A percentile compares a stretch with the other conserved stretches of the same genome.
These are phyloP conservation scores for Coturnix japonica DNA, from an alignment of 2,113 vertebrate genomes.

Conservation along the genomic window DNA sequence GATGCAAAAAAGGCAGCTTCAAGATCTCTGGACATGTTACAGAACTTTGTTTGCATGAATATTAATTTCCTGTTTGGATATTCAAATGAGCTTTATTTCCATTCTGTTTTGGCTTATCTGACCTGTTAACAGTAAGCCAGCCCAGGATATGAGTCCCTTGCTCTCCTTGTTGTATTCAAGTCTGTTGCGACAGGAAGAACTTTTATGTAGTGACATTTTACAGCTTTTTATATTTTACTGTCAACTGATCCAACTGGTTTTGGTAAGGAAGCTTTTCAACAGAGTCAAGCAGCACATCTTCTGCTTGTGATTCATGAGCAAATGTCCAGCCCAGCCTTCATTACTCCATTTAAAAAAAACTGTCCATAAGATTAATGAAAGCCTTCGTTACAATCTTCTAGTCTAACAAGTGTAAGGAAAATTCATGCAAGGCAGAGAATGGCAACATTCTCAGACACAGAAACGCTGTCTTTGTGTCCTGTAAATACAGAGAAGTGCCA, in stretches of 20 bases:
- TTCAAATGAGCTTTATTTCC: background rate
- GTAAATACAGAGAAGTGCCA: background rate
- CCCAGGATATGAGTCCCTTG: background rate
- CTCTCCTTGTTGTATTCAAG: background rate
- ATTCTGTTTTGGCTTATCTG: constrained; percentile 15
- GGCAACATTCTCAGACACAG: background rate
- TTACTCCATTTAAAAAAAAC: background rate
- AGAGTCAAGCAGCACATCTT: background rate
- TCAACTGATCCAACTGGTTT: constrained; percentile 20
- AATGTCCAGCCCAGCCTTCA: background rate
- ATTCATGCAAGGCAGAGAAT: background rate
- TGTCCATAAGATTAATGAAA: background rate
- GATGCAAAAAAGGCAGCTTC: background rate
- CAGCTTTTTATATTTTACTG: constrained; percentile 45
- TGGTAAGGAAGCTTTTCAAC: background rate
- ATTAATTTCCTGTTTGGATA: background rate
- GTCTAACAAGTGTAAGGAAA: background rate
- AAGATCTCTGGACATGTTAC: background rate
- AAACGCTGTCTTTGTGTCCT: background rate
- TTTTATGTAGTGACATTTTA: constrained; percentile 36
- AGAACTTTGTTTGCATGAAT: background rate
- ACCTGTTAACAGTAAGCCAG: constrained; percentile 9
- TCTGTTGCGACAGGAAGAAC: background rate
- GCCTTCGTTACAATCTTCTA: background rate
- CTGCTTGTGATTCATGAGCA: background rate